These are phyloP conservation scores for Lissonota sp. DNA, from an alignment of 2,888 invertebrate species.

Conservation along the genomic window DNA sequence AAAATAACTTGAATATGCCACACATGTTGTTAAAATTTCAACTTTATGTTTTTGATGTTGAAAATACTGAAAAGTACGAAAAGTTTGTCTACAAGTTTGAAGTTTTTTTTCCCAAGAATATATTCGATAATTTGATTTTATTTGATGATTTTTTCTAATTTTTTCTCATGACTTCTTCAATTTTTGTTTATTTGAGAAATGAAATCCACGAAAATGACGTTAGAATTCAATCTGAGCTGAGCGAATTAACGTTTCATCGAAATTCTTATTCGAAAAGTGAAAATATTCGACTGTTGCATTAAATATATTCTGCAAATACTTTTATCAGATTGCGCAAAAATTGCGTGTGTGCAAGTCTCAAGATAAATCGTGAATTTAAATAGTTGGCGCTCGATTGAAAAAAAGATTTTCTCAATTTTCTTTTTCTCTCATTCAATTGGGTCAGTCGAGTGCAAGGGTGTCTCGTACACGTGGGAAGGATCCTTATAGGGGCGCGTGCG, in stretches of 20 bases:
- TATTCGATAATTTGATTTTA: no score
- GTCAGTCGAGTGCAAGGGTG: slow-evolving; percentile 33
- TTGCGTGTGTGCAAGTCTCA: neutral
- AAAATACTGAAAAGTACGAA: neutral
- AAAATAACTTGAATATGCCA: slow-evolving; percentile 42
- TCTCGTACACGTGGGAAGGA: slow-evolving; percentile 54
- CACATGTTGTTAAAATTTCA: slow-evolving; percentile 6
- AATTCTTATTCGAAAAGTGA: slow-evolving; percentile 6
- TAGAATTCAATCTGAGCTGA: no score
- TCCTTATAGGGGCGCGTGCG: slow-evolving; percentile 38
- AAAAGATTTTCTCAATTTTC: slow-evolving; percentile 6
- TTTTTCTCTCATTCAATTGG: slow-evolving; percentile 21
- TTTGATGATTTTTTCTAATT: no score
- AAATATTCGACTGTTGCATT: slow-evolving; percentile 35
- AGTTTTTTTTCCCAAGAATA: no score
- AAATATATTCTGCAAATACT: slow-evolving; percentile 8
- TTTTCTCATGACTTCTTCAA: no score
- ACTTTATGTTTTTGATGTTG: neutral
- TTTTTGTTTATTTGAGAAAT: no score
- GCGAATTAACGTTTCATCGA: neutral
- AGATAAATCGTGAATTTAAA: slow-evolving; percentile 26
- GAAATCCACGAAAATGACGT: no score
- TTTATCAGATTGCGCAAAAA: slow-evolving; percentile 16
- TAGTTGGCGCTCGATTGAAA: neutral
- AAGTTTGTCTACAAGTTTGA: no score